Conservation (phyloP, 2,888 invertebrate genomes). For the Caenorhabditis uteleia region DNA sequence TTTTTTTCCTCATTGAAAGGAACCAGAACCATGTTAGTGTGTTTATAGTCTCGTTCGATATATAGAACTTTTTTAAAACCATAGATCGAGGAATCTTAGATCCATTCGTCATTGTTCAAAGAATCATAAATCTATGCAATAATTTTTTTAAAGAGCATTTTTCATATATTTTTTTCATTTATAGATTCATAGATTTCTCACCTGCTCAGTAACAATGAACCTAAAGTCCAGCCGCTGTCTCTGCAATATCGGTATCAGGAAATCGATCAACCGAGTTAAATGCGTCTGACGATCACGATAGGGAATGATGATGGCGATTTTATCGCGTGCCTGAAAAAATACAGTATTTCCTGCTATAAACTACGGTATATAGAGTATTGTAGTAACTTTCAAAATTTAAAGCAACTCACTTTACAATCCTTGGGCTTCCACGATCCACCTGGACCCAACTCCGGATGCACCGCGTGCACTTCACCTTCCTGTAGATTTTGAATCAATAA, state of each 20-base stretch:
- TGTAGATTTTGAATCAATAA: constrained; percentile 65
- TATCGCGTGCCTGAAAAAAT: constrained; percentile 42
- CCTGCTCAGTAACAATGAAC: constrained; percentile 70
- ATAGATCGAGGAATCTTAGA: neutral
- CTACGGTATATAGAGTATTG: neutral
- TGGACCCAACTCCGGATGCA: constrained; percentile 59
- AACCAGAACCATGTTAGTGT: too few species aligned
- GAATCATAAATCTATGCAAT: too few species aligned
- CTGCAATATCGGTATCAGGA: constrained; percentile 69
- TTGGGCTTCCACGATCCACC: constrained; percentile 68
- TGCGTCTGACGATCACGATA: constrained; percentile 69
- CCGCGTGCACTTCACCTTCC: constrained; percentile 50
- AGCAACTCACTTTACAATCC: constrained; percentile 58
- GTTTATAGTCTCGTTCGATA: too few species aligned
- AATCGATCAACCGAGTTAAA: constrained; percentile 66
- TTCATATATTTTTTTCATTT: too few species aligned
- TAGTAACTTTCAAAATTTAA: neutral
- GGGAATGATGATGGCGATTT: constrained; percentile 70
- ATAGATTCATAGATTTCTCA: constrained; percentile 15
- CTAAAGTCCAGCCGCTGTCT: constrained; percentile 69
- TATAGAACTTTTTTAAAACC: too few species aligned
- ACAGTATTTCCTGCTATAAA: too few species aligned
- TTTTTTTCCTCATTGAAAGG: too few species aligned
- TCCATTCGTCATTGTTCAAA: too few species aligned
- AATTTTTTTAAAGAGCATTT: too few species aligned